phyloP scores from a whole-genome alignment of 2,113 vertebrate genomes.

The Mus musculus region DNA sequence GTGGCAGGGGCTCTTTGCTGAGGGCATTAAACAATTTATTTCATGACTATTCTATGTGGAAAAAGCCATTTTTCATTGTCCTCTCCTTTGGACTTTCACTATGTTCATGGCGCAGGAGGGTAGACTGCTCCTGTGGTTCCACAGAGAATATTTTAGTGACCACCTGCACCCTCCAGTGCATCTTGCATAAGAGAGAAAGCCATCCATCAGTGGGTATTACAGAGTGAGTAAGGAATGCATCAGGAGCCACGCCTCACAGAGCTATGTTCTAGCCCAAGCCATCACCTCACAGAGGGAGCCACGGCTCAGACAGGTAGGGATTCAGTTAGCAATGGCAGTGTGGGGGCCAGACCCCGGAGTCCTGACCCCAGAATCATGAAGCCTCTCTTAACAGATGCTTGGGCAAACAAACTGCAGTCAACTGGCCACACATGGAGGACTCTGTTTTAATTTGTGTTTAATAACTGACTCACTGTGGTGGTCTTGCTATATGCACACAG shows the following conservation, averaged over 20 bases:
- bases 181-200: neutral
- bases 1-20: neutral
- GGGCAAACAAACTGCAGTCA: neutral
- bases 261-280: no score
- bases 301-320: neutral
- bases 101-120: neutral
- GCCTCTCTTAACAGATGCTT: neutral
- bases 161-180: neutral
- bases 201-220: neutral
- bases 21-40: slow-evolving; percentile 43
- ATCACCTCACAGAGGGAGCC: neutral
- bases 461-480: neutral
- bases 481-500: neutral
- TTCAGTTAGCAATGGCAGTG: neutral
- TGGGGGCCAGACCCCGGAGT: neutral
- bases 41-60: neutral
- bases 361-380: neutral
- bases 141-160: neutral
- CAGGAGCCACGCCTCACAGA: neutral
- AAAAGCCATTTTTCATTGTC: slow-evolving; percentile 2
- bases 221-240: neutral
- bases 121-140: neutral
- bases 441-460: neutral
- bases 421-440: neutral
- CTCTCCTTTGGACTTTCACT: neutral